These are phyloP conservation scores for Smutsia temminckii DNA, from an alignment of 2,797 vertebrate genomes.

Conservation along the genomic window DNA sequence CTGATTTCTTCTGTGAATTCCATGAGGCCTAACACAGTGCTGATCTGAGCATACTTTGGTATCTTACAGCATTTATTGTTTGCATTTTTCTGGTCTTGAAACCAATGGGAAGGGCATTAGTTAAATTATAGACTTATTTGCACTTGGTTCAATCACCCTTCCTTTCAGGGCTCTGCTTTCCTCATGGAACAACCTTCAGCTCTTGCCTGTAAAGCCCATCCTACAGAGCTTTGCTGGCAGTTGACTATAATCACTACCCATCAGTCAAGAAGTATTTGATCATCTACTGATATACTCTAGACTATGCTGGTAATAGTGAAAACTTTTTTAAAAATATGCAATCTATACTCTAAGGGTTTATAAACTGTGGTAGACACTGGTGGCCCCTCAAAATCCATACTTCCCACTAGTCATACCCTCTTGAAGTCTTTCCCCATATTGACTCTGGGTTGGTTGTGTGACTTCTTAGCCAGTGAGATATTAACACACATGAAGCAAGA, in stretches of 20 bases:
- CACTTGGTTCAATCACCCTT: background rate
- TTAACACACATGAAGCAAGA: background rate
- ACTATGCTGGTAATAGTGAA: background rate
- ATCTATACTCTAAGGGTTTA: background rate
- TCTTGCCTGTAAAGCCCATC: background rate
- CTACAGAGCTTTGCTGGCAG: background rate
- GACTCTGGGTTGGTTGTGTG: background rate
- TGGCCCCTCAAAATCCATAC: background rate
- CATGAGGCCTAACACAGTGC: background rate
- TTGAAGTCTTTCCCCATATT: background rate
- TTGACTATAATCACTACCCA: background rate
- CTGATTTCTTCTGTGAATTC: background rate
- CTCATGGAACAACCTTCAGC: background rate
- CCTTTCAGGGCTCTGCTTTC: background rate
- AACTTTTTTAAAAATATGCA: background rate
- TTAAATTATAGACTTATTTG: background rate
- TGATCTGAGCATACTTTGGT: background rate
- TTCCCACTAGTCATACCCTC: background rate
- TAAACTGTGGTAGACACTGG: background rate
- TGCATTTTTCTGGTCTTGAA: background rate
- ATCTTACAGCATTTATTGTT: background rate
- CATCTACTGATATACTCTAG: background rate
- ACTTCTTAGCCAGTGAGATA: background rate
- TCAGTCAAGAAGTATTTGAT: background rate
- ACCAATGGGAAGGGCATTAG: background rate